phyloP scores from a whole-genome alignment of 2,888 invertebrate genomes.

The Acrocyrtus sp. region DNA sequence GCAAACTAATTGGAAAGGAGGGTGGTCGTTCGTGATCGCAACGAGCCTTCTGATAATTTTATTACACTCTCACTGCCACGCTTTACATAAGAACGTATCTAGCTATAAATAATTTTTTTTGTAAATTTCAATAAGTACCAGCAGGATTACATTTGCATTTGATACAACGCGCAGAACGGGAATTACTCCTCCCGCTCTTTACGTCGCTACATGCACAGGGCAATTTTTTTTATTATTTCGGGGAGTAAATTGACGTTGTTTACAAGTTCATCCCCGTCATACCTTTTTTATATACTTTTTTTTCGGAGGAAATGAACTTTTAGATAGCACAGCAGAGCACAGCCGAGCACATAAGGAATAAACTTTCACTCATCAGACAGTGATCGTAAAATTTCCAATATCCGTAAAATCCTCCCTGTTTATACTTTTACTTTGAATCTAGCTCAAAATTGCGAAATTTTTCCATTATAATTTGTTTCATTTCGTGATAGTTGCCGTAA shows the following conservation, averaged over 20 bases:
- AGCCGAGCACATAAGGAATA: background rate
- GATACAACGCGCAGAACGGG: conserved; percentile 35
- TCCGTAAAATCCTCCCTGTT: conserved; percentile 51
- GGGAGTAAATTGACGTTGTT: conserved; percentile 48
- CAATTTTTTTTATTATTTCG: conserved; percentile 42
- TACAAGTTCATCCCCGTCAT: conserved; percentile 33
- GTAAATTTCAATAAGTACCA: conserved; percentile 30
- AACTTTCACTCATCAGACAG: conserved; percentile 30
- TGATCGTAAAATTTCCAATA: conserved; percentile 53
- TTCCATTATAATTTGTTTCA: conserved; percentile 54
- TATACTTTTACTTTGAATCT: conserved; percentile 15
- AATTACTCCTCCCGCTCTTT: no score
- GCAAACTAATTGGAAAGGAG: background rate
- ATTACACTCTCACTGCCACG: no score
- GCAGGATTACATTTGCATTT: conserved; percentile 30
- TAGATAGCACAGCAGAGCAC: no score
- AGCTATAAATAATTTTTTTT: conserved; percentile 21
- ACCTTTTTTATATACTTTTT: background rate
- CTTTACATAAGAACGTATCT: no score
- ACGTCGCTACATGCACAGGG: background rate
- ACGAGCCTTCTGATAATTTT: no score
- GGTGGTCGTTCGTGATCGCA: conserved; percentile 23
- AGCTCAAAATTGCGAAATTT: conserved; percentile 50
- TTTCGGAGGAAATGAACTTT: background rate
- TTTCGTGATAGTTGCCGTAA: conserved; percentile 45